These are phyloP conservation scores for Nannoperca obscura DNA, from an alignment of 2,797 vertebrate genomes.

Conservation along the genomic window DNA sequence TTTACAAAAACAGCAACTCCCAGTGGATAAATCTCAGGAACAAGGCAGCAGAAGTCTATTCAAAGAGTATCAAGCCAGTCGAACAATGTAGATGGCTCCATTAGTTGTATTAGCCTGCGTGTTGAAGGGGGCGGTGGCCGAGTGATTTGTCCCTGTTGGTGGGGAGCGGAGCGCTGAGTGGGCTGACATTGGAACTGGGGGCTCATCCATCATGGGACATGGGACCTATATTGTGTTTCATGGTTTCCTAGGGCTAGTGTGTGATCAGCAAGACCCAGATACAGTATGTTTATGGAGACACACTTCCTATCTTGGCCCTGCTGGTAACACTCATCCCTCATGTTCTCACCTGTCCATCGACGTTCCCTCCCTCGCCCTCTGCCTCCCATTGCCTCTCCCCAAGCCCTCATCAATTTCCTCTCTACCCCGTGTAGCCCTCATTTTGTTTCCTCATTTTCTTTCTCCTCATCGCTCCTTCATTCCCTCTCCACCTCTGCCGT, in stretches of 20 bases:
- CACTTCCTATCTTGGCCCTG: conserved; percentile 50
- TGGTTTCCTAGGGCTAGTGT: conserved; percentile 67
- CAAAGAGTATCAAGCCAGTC: conserved; percentile 51
- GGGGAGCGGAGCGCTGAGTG: conserved; percentile 69
- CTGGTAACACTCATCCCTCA: conserved; percentile 66
- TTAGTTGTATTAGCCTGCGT: conserved; percentile 73
- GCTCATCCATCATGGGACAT: conserved; percentile 79
- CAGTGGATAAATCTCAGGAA: conserved; percentile 43
- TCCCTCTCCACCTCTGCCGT: conserved; percentile 21
- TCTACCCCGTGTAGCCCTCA: conserved; percentile 28
- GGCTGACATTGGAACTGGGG: conserved; percentile 63
- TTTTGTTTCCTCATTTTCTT: conserved; percentile 26
- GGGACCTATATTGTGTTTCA: conserved; percentile 71
- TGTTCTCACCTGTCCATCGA: conserved; percentile 58
- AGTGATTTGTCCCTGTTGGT: conserved; percentile 78
- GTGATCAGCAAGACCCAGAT: conserved; percentile 73
- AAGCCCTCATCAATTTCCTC: conserved; percentile 54
- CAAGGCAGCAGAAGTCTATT: conserved; percentile 41
- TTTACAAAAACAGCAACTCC: conserved; percentile 46
- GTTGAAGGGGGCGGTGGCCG: conserved; percentile 57
- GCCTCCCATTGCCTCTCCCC: conserved; percentile 37
- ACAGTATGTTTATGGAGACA: conserved; percentile 73
- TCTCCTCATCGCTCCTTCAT: conserved; percentile 45
- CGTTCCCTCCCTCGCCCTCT: conserved; percentile 12
- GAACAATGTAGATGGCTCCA: conserved; percentile 67